These are phyloP conservation scores for Nomada flava DNA, from an alignment of 2,888 invertebrate species.

Conservation along the genomic window DNA sequence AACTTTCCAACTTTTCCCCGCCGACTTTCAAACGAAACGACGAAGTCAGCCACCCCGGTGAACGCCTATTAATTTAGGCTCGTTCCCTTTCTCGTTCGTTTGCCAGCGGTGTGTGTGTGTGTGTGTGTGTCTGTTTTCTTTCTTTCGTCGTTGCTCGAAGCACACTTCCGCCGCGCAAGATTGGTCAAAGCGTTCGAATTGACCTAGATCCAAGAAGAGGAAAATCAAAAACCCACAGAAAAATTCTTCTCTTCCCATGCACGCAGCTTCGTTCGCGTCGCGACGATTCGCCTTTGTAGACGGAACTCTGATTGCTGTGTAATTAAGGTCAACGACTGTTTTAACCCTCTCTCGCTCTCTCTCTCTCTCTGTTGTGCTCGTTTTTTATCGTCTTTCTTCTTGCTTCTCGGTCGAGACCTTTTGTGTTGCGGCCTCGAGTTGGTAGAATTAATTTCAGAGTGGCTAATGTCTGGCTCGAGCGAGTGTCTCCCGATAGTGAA, in stretches of 20 bases:
- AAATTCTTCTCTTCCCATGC: constrained; percentile 15
- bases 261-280: constrained; percentile 12
- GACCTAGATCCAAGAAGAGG: constrained; percentile 32
- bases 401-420: neutral
- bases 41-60: constrained; percentile 1
- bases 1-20: constrained; percentile 53
- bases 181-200: constrained; percentile 21
- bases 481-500: no score
- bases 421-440: neutral
- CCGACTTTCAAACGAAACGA: neutral
- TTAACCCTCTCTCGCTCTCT: neutral
- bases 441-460: neutral
- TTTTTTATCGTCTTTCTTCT: neutral
- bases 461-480: neutral
- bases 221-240: constrained; percentile 32
- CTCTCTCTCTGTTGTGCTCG: neutral
- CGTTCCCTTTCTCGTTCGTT: constrained; percentile 24
- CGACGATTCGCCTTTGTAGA: constrained; percentile 26
- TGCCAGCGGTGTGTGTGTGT: neutral
- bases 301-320: constrained; percentile 46
- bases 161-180: constrained; percentile 6
- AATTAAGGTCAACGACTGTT: constrained; percentile 49
- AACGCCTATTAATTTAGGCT: constrained; percentile 57
- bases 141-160: neutral
- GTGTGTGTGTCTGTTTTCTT: neutral